Evolutionary conservation across 2,888 invertebrate species (phyloP), one percentile per base, ranked within the genome.

Genomic region (Drosophila putrida): DNA sequence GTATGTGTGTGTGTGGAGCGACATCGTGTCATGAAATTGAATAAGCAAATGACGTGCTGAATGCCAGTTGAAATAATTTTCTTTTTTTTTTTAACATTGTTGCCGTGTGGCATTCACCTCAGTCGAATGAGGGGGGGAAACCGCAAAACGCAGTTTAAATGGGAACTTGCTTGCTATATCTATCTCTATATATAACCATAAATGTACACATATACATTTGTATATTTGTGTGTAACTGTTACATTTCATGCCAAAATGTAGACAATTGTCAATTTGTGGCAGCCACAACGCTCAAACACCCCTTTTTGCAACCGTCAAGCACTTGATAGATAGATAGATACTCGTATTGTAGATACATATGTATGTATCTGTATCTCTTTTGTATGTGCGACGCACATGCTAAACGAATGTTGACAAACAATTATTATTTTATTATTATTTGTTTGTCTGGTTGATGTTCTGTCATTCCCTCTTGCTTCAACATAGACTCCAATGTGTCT

Each of bases 11-110:
- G 54, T 67, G 60, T 73, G 63, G 39, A 71, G 60, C 73, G 81
- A 83, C 80, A 83, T 85, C 86, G 86, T 83, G 83, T 83, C 83
- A 86, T 89, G 89, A 88, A 82, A 82, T 88, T 78, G 76, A 89
- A 85, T 84, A 86, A 82, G 89, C 84, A 90, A 91, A 90, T 91
- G 89, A 90, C 91, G 91, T 91, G 90, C 90, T 90, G 91, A 90
- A 82, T 83, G 81, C 90, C 85, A 73, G 88, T 83, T 88, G 83
- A 88, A 86, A 82, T 69, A 66, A 55, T 71, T 78, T 69, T 44
- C 53, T 31, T 33, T 36, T 28, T 39, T 35, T 35, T 47, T 54
- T 10, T 20, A 31, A 54, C 31, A 33, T 10, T 54, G 47, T 49
- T 62, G 57, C 67, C 65, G 66, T 79, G 82, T 82, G 83, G 80